Evolutionary conservation across 2,113 vertebrate genomes (phyloP).

Genomic region (Cygnus atratus): DNA sequence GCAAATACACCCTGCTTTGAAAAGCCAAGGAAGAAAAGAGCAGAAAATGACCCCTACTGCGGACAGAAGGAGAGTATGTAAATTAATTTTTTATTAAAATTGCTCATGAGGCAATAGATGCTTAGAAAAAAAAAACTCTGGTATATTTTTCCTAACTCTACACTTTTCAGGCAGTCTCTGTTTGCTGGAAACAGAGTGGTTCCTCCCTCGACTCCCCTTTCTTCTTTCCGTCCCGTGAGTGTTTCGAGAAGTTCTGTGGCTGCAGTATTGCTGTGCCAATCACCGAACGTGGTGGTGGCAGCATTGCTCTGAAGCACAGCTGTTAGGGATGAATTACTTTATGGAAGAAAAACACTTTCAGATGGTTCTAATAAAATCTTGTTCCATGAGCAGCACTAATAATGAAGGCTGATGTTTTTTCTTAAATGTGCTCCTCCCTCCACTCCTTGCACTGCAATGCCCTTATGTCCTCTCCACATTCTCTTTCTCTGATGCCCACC

Average conservation of each 20-base stretch:
- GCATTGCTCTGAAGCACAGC: background rate
- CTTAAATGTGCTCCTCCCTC: background rate
- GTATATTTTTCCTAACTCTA: background rate
- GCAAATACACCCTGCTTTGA: background rate
- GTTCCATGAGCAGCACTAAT: background rate
- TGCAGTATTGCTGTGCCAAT: background rate
- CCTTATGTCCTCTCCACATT: fast-evolving
- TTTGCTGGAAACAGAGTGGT: background rate
- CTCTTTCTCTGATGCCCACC: background rate
- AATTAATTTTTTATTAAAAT: background rate
- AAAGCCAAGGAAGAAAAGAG: background rate
- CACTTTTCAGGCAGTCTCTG: background rate
- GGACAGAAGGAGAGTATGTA: background rate
- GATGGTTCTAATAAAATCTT: background rate
- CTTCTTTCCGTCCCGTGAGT: background rate
- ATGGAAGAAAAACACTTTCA: background rate
- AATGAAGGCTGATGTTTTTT: background rate
- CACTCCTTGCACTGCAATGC: background rate
- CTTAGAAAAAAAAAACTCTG: background rate
- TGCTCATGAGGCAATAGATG: background rate
- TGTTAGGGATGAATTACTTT: background rate
- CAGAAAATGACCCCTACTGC: background rate
- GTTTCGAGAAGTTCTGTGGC: background rate
- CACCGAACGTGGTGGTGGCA: background rate
- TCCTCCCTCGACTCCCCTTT: background rate